A percentile compares a stretch with the other conserved stretches of the same genome.
Conservation (phyloP, 2,888 invertebrate genomes). For the Notodonta dromedarius region DNA sequence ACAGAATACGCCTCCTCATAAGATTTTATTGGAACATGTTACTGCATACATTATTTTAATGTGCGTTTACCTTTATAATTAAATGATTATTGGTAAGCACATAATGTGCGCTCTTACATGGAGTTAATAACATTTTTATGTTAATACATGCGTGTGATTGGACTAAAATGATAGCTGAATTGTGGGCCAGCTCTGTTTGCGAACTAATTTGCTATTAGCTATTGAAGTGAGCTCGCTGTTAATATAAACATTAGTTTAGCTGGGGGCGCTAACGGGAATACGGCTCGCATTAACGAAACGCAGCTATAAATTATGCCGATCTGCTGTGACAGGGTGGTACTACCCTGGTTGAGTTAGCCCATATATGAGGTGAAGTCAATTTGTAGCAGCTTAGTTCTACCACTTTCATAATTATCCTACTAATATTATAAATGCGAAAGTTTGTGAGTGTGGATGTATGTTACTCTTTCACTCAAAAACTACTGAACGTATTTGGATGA, state of each 20-base stretch:
- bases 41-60: slow-evolving; percentile 58
- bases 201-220: background rate
- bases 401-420: too few relatives aligned
- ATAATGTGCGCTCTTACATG: slow-evolving; percentile 44
- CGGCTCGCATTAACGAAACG: too few relatives aligned
- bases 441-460: too few relatives aligned
- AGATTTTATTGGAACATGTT: slow-evolving; percentile 46
- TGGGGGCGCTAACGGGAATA: too few relatives aligned
- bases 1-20: slow-evolving; percentile 22
- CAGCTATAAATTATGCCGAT: too few relatives aligned
- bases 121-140: slow-evolving; percentile 36
- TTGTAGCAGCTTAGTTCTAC: too few relatives aligned
- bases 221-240: too few relatives aligned
- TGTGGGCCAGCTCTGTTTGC: slow-evolving; percentile 26
- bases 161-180: slow-evolving; percentile 42
- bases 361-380: background rate
- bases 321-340: too few relatives aligned
- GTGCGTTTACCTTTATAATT: slow-evolving; percentile 55
- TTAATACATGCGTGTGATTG: slow-evolving; percentile 40
- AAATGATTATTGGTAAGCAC: slow-evolving; percentile 62
- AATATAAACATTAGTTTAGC: too few relatives aligned
- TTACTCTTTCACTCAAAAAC: too few relatives aligned
- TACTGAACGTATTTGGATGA: too few relatives aligned
- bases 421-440: too few relatives aligned
- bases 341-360: background rate